Evolutionary conservation across 2,797 vertebrate genomes (phyloP).

Genomic region (Sebastolobus altivelis): DNA sequence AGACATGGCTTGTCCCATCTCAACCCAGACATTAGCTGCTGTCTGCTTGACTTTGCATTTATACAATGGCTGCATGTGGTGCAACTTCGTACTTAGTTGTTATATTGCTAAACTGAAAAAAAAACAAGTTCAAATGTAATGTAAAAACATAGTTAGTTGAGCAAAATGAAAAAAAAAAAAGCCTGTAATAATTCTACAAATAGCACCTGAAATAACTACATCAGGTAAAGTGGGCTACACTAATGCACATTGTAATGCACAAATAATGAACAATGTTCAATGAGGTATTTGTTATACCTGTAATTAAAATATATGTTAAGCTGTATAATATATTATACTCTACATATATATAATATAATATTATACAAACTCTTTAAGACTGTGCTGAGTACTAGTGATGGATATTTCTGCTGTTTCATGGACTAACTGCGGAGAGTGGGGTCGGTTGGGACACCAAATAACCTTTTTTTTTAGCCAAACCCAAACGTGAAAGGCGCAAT

Average conservation of each 20-base stretch:
- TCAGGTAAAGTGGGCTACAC: neutral
- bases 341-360: neutral
- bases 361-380: neutral
- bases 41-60: neutral
- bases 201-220: neutral
- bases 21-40: neutral
- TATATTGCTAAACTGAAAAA: neutral
- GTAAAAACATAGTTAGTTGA: neutral
- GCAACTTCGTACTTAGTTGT: neutral
- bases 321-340: neutral
- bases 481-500: too few species aligned
- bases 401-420: too few species aligned
- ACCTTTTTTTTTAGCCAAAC: too few species aligned
- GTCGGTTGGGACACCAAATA: too few species aligned
- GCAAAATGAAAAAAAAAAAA: neutral
- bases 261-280: neutral
- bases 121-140: neutral
- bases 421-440: rapidly evolving
- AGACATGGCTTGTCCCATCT: neutral
- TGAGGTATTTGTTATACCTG: neutral
- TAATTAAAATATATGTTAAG: neutral
- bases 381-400: neutral
- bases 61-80: neutral
- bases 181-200: neutral
- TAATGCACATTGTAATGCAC: neutral